A percentile compares a stretch with the other conserved stretches of the same genome.
These are phyloP conservation scores for Marronus borbonicus DNA, from an alignment of 2,888 invertebrate genomes.

Conservation along the genomic window DNA sequence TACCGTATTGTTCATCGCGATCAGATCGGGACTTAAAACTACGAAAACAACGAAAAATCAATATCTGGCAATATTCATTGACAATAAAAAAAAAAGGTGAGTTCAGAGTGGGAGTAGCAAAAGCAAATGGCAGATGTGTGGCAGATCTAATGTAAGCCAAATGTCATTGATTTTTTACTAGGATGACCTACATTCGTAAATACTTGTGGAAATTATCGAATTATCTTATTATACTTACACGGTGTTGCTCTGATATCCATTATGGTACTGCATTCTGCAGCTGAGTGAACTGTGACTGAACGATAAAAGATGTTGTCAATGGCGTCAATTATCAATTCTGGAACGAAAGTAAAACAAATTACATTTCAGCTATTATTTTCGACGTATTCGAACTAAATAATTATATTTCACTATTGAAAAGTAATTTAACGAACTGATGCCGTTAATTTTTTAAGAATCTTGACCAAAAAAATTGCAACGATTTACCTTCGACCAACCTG, in stretches of 20 bases:
- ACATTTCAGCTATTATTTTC: neutral
- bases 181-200: conserved; percentile 49
- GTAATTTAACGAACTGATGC: too few relatives aligned
- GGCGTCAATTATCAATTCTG: conserved; percentile 61
- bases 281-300: conserved; percentile 60
- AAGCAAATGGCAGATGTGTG: conserved; percentile 57
- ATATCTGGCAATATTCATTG: conserved; percentile 27
- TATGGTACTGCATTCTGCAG: conserved; percentile 71
- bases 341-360: conserved; percentile 54
- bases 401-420: too few relatives aligned
- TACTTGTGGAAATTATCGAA: conserved; percentile 27
- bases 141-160: conserved; percentile 53
- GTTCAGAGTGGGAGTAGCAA: conserved; percentile 54
- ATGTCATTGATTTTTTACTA: conserved; percentile 52
- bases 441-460: neutral
- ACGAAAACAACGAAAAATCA: conserved; percentile 46
- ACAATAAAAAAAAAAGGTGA: conserved; percentile 30
- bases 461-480: conserved; percentile 24
- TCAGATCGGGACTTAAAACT: conserved; percentile 78
- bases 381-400: too few relatives aligned
- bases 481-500: conserved; percentile 69
- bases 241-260: conserved; percentile 70
- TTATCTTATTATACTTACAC: conserved; percentile 62
- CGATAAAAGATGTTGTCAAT: conserved; percentile 59
- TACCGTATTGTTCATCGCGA: conserved; percentile 78